A percentile compares a stretch with the other conserved stretches of the same genome.
phyloP scores from a whole-genome alignment of 2,113 vertebrate species.

The Lepus timidus region DNA sequence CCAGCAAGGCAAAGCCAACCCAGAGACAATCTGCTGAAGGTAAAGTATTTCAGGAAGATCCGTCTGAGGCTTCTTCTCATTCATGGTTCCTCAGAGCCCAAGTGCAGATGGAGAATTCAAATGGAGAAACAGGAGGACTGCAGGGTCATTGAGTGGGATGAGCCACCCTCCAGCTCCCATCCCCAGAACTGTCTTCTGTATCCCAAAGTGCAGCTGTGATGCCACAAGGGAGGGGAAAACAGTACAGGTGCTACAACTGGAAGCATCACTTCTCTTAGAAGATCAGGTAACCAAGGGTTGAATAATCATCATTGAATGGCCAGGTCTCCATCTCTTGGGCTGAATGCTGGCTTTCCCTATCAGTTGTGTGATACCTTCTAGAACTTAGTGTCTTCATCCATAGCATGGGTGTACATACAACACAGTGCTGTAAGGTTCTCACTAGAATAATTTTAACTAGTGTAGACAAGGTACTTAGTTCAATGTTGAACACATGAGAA shows the following conservation, averaged over 20 bases:
- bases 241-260: accelerated
- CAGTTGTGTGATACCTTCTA: neutral
- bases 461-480: neutral
- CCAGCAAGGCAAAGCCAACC: neutral
- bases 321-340: neutral
- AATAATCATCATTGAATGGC: neutral
- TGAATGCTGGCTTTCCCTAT: neutral
- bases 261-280: neutral
- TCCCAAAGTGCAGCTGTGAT: neutral
- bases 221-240: neutral
- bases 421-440: neutral
- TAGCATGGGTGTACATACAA: neutral
- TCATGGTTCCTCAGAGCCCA: neutral
- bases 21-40: neutral
- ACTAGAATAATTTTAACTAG: neutral
- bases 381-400: neutral
- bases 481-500: neutral
- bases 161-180: neutral
- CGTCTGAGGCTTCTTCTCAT: neutral
- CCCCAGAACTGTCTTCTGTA: neutral
- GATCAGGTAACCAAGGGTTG: neutral
- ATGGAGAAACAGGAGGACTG: neutral
- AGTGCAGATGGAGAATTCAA: neutral
- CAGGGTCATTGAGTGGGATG: neutral
- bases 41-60: conserved; percentile 1